Conservation (phyloP, 2,888 invertebrate species). For the Atethmia centrago region DNA sequence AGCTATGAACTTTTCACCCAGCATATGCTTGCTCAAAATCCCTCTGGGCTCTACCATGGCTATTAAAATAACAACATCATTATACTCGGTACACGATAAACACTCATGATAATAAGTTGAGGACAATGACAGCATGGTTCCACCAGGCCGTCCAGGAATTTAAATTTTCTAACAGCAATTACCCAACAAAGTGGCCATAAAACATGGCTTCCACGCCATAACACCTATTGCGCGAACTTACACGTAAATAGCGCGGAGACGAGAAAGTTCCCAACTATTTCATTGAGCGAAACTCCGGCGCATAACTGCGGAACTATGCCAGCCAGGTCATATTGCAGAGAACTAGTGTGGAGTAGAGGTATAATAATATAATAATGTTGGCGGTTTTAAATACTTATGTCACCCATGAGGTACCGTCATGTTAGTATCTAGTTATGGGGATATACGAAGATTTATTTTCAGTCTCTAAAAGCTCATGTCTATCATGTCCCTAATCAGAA, state of each 20-base stretch:
- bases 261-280: constrained; percentile 53
- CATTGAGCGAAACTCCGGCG: constrained; percentile 54
- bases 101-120: neutral
- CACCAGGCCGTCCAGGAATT: constrained; percentile 14
- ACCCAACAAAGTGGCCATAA: constrained; percentile 48
- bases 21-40: too few relatives aligned
- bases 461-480: neutral
- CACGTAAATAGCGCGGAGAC: constrained; percentile 43
- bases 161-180: constrained; percentile 35
- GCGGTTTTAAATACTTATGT: neutral
- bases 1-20: too few relatives aligned
- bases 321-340: constrained; percentile 41
- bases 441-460: neutral
- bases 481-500: neutral
- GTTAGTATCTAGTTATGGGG: neutral
- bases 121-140: neutral
- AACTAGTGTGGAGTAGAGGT: constrained; percentile 7
- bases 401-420: neutral
- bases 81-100: neutral
- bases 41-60: too few relatives aligned
- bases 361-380: constrained; percentile 4
- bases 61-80: constrained; percentile 1
- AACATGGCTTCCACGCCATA: constrained; percentile 30
- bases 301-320: constrained; percentile 53
- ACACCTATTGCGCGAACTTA: constrained; percentile 45